A percentile compares a stretch with the other conserved stretches of the same genome.
Evolutionary conservation across 30 jellyfish, hydroid and myxozoan species (phyloP).

Genomic region (Catostylus mosaicus): DNA sequence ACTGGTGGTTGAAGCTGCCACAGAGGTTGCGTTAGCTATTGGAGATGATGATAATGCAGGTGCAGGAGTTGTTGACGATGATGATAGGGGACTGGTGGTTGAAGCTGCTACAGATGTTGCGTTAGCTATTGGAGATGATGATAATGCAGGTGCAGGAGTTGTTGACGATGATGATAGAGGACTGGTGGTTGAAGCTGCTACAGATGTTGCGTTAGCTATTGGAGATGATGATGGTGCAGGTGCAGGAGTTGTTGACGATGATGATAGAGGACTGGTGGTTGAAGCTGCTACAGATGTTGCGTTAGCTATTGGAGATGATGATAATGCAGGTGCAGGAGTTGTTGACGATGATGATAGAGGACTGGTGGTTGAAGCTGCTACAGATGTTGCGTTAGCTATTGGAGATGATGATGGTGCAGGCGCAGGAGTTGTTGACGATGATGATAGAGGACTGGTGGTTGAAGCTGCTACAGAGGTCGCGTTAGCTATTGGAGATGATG

Average conservation of each 20-base stretch:
- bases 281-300: neutral
- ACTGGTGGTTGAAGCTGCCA: too few species aligned
- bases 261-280: neutral
- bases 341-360: neutral
- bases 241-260: too few species aligned
- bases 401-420: neutral
- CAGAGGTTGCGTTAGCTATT: too few species aligned
- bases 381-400: neutral
- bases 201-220: neutral
- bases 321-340: neutral
- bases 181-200: neutral
- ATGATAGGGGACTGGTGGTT: neutral
- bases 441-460: neutral
- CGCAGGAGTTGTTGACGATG: neutral
- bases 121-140: neutral
- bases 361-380: neutral
- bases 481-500: neutral
- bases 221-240: neutral
- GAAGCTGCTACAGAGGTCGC: neutral
- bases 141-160: neutral
- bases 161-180: neutral
- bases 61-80: too few species aligned
- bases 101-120: neutral
- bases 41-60: too few species aligned
- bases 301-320: neutral